Base-by-base conservation (phyloP, 2,113 vertebrate species). In the Oryzias javanicus region DNA sequence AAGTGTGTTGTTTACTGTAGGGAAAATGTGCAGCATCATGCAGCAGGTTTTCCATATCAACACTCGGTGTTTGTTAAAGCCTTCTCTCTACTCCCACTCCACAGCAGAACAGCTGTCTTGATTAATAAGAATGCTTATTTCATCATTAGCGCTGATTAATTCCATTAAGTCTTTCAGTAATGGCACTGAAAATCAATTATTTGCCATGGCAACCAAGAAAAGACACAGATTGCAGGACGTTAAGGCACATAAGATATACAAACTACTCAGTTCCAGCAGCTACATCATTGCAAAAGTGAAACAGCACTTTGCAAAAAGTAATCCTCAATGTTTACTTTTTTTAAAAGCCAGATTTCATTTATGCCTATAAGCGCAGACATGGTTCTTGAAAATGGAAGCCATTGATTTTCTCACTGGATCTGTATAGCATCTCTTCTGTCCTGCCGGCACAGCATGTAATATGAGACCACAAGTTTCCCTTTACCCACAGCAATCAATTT, bases 101-200 rank as follows among this genome's bases (percentile, higher is more conserved):
- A 42, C 60, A 75, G 67, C 60, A 74, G 35, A 81, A 67, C 70
- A 81, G 70, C 75, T 72, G 78, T 83, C 81, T 79, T 89, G 88
- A 92, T 90, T 82, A 87, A 91, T 89, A 86, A 75, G 67, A 90
- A 88, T 83, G 86, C 88, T 90, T 91, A 90, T 84, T 87, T 88
- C 89, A 83, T 88, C 89, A 91, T 91, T 90, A 91, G 70, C 75
- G 76, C 54, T 89, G 87, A 89, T 90, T 89, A 83, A 88, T 89
- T 89, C 81, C 73, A 91, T 88, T 64, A 86, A 84, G 76, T 77
- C 54, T 77, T 87, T 86, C 73, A 62, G 55, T 76, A 73, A 83
- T 77, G 80, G 71, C 60, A 75, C 72, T 76, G 75, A 62, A 58
- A 89, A 86, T 86, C 60, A 81, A 82, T 89, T 89, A 84, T 78